Evolutionary conservation across 2,113 vertebrate genomes (phyloP), one percentile per base, ranked within the genome.

Genomic region (Amphilophus citrinellus): DNA sequence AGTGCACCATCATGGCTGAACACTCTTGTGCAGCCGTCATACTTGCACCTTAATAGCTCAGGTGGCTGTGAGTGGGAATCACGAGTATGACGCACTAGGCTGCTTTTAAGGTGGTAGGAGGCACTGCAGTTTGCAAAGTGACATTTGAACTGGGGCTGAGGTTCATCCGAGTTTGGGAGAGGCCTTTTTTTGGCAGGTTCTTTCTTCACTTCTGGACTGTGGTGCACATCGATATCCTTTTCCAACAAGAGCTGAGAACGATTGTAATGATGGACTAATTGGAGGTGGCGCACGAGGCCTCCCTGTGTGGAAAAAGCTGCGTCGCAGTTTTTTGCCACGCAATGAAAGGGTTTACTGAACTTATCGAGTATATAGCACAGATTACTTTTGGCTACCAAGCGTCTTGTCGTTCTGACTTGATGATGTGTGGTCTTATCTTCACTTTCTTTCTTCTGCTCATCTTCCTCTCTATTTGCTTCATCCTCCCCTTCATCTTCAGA

Each of bases 331-430:
- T 98, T 98, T 85, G 98, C 97, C 37, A 99, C 97, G 89, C 98
- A 99, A 83, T 97, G 97, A 95, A 98, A 99, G 35, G 98, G 97
- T 92, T 98, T 98, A 90, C 98, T 98, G 91, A 98, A 98, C 63
- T 97, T 98, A 89, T 97, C 96, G 76, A 98, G 90, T 88, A 98
- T 98, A 62, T 98, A 97, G 91, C 98, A 98, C 18, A 97, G 91
- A 78, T 98, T 99, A 88, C 96, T 95, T 96, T 97, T 98, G 80
- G 97, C 95, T 80, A 98, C 97, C 83, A 97, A 95, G 86, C 97
- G 97, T 85, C 96, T 97, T 73, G 97, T 98, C 56, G 96, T 97
- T 94, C 97, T 95, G 53, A 97, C 97, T 73, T 98, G 95, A 61
- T 93, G 89, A 61, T 93, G 89, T 1, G 81, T 59, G 3, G 57